Evolutionary conservation across 2,888 invertebrate species (phyloP), one percentile per base, ranked within the genome.

Genomic region (Drosophila anomalata): DNA sequence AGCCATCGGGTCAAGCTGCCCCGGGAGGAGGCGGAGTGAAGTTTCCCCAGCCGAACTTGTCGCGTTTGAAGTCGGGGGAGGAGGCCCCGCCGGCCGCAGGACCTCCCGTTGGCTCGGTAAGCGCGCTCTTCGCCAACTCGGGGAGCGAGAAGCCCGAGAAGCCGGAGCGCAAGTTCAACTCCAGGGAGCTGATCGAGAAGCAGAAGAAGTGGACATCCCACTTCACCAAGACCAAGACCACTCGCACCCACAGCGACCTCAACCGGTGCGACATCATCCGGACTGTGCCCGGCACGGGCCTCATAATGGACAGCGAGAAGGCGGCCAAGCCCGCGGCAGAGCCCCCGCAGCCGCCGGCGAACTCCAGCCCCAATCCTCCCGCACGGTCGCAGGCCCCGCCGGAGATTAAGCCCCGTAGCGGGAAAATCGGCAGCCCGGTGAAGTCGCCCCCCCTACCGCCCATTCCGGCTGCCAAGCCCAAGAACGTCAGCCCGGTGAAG

Each of bases 191-290:
- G 59, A 97, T 97, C 78, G 97, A 97, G 91, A 96, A 97, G 88
- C 97, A 97, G 90, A 95, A 95, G 89, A 97, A 97, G 92, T 97
- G 97, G 97, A 97, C 97, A 31, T 96, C 96, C 69, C 97, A 97
- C 92, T 97, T 97, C 91, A 95, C 96, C 67, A 96, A 96, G 92
- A 94, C 95, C 54, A 94, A 95, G 77, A 93, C 95, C 6, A 80
- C 92, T 75, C 92, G 94, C 62, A 93, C 93, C 69, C 94, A 94
- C 80, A 94, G 94, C 86, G 95, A 95, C 91, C 94, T 94, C 9
- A 94, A 94, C 90, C 94, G 92, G 26, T 92, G 92, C 78, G 92
- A 92, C 71, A 92, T 92, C 24, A 92, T 92, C 75, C 90, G 92
- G 53, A 91, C 91, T 1, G 92, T 93, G 70, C 93, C 93, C 26